Conservation (phyloP, 2,797 vertebrate species). For the Alectoris magna region DNA sequence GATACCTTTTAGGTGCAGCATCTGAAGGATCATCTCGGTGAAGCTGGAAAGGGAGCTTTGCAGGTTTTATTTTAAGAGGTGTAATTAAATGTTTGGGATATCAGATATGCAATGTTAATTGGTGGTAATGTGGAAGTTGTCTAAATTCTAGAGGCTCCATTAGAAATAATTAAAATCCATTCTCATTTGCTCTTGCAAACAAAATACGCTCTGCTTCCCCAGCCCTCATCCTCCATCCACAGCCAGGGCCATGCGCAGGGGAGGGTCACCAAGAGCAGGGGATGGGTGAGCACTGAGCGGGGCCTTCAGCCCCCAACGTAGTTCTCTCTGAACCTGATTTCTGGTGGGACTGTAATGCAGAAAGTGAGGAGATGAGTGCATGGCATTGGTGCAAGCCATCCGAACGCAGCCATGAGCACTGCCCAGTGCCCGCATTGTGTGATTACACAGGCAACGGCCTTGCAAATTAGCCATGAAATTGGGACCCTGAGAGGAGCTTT, state of each 20-base stretch:
- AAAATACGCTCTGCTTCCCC: conserved; percentile 31
- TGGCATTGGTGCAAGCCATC: background rate
- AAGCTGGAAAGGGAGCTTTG: conserved; percentile 34
- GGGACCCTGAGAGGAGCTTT: background rate
- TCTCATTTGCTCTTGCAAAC: conserved; percentile 69
- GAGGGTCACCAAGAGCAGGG: too few species aligned
- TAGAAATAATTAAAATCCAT: conserved; percentile 74
- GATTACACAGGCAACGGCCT: background rate
- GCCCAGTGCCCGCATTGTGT: accelerated
- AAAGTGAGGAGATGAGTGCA: background rate
- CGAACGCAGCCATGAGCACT: background rate
- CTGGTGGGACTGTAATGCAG: background rate
- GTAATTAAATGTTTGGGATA: conserved; percentile 77
- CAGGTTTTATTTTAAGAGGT: conserved; percentile 54
- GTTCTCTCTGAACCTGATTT: background rate
- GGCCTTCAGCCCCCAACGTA: too few species aligned
- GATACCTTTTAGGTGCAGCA: background rate
- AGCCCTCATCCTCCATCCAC: background rate
- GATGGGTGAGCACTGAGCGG: background rate
- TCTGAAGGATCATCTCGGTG: background rate
- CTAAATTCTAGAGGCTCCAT: conserved; percentile 72
- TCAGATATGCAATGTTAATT: conserved; percentile 60
- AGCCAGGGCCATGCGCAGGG: background rate
- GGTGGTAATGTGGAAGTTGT: conserved; percentile 76
- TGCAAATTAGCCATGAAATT: conserved; percentile 27